Evolutionary conservation across 2,888 invertebrate species (phyloP), one percentile per base, ranked within the genome.

Genomic region (Chouioia cunea): DNA sequence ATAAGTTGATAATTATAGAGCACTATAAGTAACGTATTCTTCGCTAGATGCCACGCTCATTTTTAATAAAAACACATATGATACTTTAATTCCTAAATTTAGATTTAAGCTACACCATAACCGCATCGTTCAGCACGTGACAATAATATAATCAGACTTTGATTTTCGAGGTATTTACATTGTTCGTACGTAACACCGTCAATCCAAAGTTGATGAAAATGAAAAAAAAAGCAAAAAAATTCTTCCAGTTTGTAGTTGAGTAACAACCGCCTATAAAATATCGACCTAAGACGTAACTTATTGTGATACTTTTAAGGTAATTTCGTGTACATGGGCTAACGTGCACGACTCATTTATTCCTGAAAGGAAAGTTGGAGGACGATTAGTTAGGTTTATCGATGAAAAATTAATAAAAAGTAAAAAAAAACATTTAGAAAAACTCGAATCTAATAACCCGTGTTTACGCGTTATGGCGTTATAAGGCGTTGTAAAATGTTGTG

Each of bases 271-370:
- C 50, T 65, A 70, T 43, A 53, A 27, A 44, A 59, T 43, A 64
- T 60, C 52, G 73, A 69, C 68, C 62, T 58, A 59, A 63, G 62
- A 62, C 36, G 64, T 70, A 73, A 70, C 59, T 18, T 63, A 73
- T 73, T 70, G 70, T 70, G 70, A 73, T 73, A 73, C 60, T 60
- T 66, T 65, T 73, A 66, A 70, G 59, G 43, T 70, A 67, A 70
- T 67, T 62, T 60, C 62, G 58, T 66, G 53, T 69, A 65, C 64
- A 64, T 68, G 53, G 59, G 18, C 52, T 46, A 47, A 47, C 12
- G 18, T 56, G 53, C 36, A 59, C 27, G 52, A 50, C 43, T 16
- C 68, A 62, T 62, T 73, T 69, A 65, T 69, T 69, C 23, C 65
- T n/a, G 18, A 12, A 56, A 43, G 23, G 44, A 62, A 65, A 63